phyloP scores from a whole-genome alignment of 2,797 vertebrate species.

The Enteromius unitaeniatus region DNA sequence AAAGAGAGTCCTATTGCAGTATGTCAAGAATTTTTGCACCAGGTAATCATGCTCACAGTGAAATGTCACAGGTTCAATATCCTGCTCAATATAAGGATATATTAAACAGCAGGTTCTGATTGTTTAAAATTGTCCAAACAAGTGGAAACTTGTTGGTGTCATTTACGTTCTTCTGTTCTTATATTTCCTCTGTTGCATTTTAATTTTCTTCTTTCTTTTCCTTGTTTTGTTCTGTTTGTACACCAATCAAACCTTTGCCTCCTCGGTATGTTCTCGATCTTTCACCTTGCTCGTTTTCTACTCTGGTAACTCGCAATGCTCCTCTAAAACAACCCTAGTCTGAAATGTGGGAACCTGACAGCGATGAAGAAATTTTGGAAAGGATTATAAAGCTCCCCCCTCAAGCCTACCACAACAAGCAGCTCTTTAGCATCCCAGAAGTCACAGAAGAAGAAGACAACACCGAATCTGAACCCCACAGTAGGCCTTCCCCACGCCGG shows the following conservation, averaged over 20 bases:
- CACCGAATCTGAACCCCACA: slow-evolving; percentile 61
- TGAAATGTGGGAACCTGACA: slow-evolving; percentile 86
- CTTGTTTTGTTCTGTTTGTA: slow-evolving; percentile 49
- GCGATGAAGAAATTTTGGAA: slow-evolving; percentile 92
- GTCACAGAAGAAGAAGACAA: slow-evolving; percentile 89
- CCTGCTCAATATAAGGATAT: neutral
- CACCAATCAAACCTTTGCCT: slow-evolving; percentile 57
- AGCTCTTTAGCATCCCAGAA: slow-evolving; percentile 93
- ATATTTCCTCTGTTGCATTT: slow-evolving; percentile 58
- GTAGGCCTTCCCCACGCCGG: neutral
- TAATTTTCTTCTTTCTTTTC: slow-evolving; percentile 56
- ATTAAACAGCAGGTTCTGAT: neutral
- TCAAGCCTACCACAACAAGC: slow-evolving; percentile 83
- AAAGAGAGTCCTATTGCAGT: neutral
- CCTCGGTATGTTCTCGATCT: slow-evolving; percentile 8
- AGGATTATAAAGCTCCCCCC: slow-evolving; percentile 88
- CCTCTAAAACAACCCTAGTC: slow-evolving; percentile 64
- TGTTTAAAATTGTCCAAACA: neutral
- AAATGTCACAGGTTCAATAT: neutral
- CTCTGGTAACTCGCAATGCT: neutral
- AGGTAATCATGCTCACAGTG: neutral
- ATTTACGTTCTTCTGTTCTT: slow-evolving; percentile 51
- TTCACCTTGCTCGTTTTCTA: slow-evolving; percentile 18
- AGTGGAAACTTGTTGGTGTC: neutral
- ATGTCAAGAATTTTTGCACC: neutral